These are phyloP conservation scores for Momotus momota DNA, from an alignment of 2,797 vertebrate genomes.

Conservation along the genomic window DNA sequence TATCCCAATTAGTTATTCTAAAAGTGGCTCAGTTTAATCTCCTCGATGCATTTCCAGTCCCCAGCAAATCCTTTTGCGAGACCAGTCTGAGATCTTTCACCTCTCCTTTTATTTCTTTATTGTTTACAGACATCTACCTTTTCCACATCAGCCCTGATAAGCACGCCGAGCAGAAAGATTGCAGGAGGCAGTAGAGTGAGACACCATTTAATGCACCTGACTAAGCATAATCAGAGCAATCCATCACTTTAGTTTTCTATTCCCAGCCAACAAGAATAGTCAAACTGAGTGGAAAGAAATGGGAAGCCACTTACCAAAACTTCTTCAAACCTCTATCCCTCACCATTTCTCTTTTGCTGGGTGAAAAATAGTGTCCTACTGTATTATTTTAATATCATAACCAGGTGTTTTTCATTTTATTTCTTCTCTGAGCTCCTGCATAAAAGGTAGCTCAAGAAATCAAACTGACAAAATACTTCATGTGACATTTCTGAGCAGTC, in stretches of 20 bases:
- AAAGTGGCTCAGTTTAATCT: not conserved
- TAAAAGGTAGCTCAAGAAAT: not conserved
- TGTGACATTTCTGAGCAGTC: not conserved
- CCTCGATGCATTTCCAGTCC: not conserved
- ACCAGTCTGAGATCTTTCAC: not conserved
- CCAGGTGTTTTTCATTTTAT: not conserved
- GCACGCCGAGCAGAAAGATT: not conserved
- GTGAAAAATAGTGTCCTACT: not conserved
- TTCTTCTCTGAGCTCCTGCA: not conserved
- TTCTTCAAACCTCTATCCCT: not conserved
- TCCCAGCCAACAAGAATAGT: not conserved
- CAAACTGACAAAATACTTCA: not conserved
- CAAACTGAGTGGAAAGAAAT: not conserved
- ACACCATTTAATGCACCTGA: conserved; percentile 60
- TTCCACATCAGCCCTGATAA: not conserved
- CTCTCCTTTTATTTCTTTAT: not conserved
- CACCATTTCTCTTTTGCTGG: not conserved
- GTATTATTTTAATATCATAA: not conserved
- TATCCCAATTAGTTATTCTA: conserved; percentile 1
- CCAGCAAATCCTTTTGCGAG: not conserved
- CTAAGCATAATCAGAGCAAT: conserved; percentile 60
- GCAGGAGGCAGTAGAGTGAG: conserved; percentile 35
- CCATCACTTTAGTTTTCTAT: conserved; percentile 53
- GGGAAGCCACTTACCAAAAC: not conserved
- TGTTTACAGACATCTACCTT: conserved; percentile 43